Evolutionary conservation across 2,797 vertebrate genomes (phyloP), one percentile per base, ranked within the genome.

Genomic region (Chelon auratus): DNA sequence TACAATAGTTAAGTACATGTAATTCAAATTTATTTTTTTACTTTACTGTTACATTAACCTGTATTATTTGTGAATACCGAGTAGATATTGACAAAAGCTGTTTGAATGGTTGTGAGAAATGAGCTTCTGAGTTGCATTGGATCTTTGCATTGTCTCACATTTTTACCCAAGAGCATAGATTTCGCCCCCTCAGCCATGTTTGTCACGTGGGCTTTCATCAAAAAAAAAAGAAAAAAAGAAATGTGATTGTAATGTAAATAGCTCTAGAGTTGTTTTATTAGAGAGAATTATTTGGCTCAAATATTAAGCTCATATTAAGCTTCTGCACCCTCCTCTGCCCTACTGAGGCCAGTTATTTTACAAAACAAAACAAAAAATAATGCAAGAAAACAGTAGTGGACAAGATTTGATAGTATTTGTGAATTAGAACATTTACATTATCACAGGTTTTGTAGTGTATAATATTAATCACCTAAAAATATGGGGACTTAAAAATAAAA

Each of bases 21-120:
- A 75, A 69, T 87, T 90, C 85, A 88, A 92, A 86, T 90, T 87
- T 95, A 94, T 95, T 95, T 95, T 95, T 94, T 78, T 94, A 94
- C 90, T 57, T 86, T 77, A 64, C 80, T 60, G 22, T 55, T 82
- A 43, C 90, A 87, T 91, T 80, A 88, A 93, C 87, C 65, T 91
- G 85, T 91, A 87, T 86, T 83, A 75, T 91, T 91, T 91, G 91
- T 93, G 87, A 93, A 91, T 89, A 82, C 72, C 30, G 9, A 72
- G 62, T 83, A 81, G 87, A 77, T 88, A 26, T 68, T 55, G 69
- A 84, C 71, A 60, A 61, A 74, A 86, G 80, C 74, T 87, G 85
- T 78, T 77, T 84, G 78, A 86, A 77, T 85, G 84, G 86, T 84
- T 80, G 55, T 67, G 68, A 80, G 72, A 66, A 65, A 57, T 68